Conservation (phyloP, 2,113 vertebrate species). For the Epinephelus fuscoguttatus region DNA sequence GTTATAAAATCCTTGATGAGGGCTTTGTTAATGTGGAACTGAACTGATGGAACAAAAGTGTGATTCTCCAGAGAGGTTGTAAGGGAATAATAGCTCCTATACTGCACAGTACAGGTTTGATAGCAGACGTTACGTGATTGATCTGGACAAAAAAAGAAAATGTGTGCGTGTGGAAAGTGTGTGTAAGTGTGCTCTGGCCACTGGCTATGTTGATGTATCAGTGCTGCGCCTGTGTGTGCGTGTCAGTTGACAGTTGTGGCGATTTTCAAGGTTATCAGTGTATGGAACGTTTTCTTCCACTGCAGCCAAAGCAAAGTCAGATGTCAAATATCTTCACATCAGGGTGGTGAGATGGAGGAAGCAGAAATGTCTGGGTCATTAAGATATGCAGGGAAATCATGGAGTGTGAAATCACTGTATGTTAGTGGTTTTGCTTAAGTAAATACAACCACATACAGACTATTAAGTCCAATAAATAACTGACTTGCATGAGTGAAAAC, state of each 20-base stretch:
- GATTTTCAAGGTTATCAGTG: slow-evolving; percentile 65
- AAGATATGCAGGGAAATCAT: slow-evolving; percentile 1
- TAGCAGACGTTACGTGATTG: slow-evolving; percentile 19
- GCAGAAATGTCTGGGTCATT: slow-evolving; percentile 16
- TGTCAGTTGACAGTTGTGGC: slow-evolving; percentile 44
- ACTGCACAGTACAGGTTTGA: background rate
- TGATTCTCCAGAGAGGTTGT: background rate
- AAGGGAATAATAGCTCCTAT: background rate
- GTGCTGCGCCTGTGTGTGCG: background rate
- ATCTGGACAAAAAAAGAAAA: slow-evolving; percentile 23
- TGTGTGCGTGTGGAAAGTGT: background rate
- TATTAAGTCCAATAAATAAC: background rate
- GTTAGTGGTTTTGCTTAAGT: background rate
- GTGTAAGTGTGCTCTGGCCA: slow-evolving; percentile 10
- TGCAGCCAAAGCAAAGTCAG: slow-evolving; percentile 23
- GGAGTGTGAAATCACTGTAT: background rate
- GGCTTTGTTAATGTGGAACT: slow-evolving; percentile 27
- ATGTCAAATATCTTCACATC: slow-evolving; percentile 27
- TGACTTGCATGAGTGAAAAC: background rate
- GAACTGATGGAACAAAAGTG: slow-evolving; percentile 30
- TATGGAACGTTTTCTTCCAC: slow-evolving; percentile 47
- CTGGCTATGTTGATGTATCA: slow-evolving; percentile 26
- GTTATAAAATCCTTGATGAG: background rate
- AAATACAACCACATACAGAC: background rate
- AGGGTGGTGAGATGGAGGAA: slow-evolving; percentile 19